A percentile compares a stretch with the other conserved stretches of the same genome.
Conservation (phyloP, 2,113 vertebrate species). For the Carassius auratus region DNA sequence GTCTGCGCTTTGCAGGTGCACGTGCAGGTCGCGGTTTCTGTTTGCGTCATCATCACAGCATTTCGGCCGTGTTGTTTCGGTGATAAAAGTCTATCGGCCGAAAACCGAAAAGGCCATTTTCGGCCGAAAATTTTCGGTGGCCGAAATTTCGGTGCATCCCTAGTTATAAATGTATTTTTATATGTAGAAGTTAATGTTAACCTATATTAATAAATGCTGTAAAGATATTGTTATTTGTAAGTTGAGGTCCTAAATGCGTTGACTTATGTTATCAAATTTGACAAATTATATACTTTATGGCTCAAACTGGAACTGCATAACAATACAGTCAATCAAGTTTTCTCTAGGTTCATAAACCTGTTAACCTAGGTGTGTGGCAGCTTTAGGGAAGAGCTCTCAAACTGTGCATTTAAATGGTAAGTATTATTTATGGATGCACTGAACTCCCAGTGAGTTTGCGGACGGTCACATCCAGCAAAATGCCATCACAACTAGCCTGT, state of each 20-base stretch:
- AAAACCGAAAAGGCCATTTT: too few species aligned
- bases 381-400: neutral
- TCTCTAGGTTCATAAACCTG: neutral
- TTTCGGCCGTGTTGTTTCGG: too few species aligned
- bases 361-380: neutral
- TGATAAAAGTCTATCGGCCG: too few species aligned
- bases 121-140: too few species aligned
- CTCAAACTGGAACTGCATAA: neutral
- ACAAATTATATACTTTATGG: neutral
- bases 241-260: neutral
- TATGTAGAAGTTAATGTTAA: too few species aligned
- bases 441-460: constrained; percentile 1
- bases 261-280: neutral
- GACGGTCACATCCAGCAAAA: constrained; percentile 22
- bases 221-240: neutral
- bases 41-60: too few species aligned
- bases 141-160: too few species aligned
- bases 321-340: neutral
- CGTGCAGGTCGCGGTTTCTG: too few species aligned
- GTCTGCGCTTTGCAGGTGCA: too few species aligned
- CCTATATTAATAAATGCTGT: too few species aligned
- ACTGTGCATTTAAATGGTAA: constrained; percentile 3
- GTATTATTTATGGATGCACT: constrained; percentile 12
- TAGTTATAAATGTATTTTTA: too few species aligned
- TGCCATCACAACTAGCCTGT: constrained; percentile 70